Base-by-base conservation (phyloP, 1,140 invertebrate species). In the Gryon sp. region DNA sequence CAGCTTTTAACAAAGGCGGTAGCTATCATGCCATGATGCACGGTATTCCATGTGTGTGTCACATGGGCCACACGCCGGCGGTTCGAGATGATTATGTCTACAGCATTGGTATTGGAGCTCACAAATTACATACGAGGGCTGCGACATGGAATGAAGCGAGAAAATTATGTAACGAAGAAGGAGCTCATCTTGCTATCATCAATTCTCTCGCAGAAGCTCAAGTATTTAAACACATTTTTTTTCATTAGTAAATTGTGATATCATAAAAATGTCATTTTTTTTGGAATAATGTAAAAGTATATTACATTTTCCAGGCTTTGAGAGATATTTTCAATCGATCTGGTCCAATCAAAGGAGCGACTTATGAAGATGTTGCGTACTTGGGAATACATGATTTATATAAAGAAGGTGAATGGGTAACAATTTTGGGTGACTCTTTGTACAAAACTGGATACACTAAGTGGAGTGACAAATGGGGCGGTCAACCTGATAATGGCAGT, bases 381-480 rank as follows among this genome's bases (percentile, higher is more conserved):
- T 57, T 89, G 6, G 87, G 86, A 1, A 81, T 86, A 40, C 86
- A 90, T 48, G 86, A 89, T 55, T 70, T 88, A 15, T 88, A 85
- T 60, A 73, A 65, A 19, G 84, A 88, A 53, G 83, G 83, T 18
- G 84, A 87, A 7, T 87, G 84, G 85, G 83, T 86, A 2, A 87
- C 86, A 5, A 78, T 89, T 19, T 74, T 83, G 1, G 87, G 85
- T 3, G 85, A 89, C 15, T 84, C 86, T n/a, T 26, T 89, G 15
- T 81, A 75, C 22, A 85, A 85, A 53, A 83, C 84, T 6, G 87
- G 88, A 36, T 89, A 84, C 60, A 84, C 74, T n/a, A 74, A 68
- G 15, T 88, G 87, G 87, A 84, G 82, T 24, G 78, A 85, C 22
- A 82, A 84, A 52, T 87, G 83, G 82, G 82, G 81, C 14, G 84